phyloP scores from a whole-genome alignment of 2,797 vertebrate genomes.

The Neostethus bicornis region DNA sequence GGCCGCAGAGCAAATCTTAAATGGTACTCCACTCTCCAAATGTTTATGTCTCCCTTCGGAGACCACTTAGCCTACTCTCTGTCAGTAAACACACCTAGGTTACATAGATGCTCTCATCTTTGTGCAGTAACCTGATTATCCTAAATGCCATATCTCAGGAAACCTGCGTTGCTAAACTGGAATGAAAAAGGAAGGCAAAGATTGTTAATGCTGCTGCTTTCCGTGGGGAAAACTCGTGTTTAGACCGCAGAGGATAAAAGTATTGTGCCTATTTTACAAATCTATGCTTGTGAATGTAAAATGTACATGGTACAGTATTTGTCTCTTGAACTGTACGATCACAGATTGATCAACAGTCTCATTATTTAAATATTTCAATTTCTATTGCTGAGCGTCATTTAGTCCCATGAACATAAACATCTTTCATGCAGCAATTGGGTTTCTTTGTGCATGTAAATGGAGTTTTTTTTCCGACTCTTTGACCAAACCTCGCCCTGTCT shows the following conservation, averaged over 20 bases:
- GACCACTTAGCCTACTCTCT: conserved; percentile 44
- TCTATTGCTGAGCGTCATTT: neutral
- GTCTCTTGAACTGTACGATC: no score
- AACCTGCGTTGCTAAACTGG: conserved; percentile 19
- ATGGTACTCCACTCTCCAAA: conserved; percentile 28
- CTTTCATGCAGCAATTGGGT: conserved; percentile 9
- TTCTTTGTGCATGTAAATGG: conserved; percentile 24
- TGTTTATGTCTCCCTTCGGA: conserved; percentile 45
- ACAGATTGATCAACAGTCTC: no score
- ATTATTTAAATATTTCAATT: conserved; percentile 16
- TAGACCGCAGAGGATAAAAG: conserved; percentile 1
- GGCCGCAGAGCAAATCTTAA: conserved; percentile 50
- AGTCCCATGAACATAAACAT: conserved; percentile 3
- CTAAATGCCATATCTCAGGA: conserved; percentile 25
- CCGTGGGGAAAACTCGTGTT: conserved; percentile 4
- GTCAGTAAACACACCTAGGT: conserved; percentile 31
- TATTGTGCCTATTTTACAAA: neutral
- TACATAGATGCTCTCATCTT: conserved; percentile 36
- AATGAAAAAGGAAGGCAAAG: conserved; percentile 18
- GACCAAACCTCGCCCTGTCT: conserved; percentile 5
- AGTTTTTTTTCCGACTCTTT: conserved; percentile 4
- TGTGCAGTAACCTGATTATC: conserved; percentile 23
- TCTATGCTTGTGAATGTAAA: neutral
- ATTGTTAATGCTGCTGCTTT: neutral
- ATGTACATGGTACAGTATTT: no score